A percentile compares a stretch with the other conserved stretches of the same genome.
These are phyloP conservation scores for Plumapathes pennacea DNA, from an alignment of 92 coral and sea anemone genomes.

Conservation along the genomic window DNA sequence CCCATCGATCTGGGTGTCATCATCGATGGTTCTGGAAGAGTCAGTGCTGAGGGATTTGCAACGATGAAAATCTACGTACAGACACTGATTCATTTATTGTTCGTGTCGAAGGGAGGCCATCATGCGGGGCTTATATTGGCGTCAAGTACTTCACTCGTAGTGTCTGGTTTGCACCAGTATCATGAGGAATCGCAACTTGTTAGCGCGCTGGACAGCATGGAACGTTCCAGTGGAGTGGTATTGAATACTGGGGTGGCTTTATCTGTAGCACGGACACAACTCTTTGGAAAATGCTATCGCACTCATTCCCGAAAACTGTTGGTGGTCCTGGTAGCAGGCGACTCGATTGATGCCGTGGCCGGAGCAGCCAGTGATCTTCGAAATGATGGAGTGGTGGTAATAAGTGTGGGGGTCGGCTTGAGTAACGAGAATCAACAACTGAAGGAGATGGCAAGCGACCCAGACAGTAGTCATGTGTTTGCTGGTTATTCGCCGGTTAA, in stretches of 20 bases:
- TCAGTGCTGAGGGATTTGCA: too few relatives aligned
- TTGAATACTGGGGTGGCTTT: slow-evolving; percentile 73
- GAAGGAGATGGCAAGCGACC: slow-evolving; percentile 77
- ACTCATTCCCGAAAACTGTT: slow-evolving; percentile 54
- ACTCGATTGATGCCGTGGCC: slow-evolving; percentile 57
- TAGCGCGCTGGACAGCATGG: slow-evolving; percentile 13
- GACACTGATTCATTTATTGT: too few relatives aligned
- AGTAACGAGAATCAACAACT: slow-evolving; percentile 37
- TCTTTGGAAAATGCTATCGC: slow-evolving; percentile 54
- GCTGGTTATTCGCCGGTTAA: slow-evolving; percentile 47
- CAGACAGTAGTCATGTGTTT: slow-evolving; percentile 73
- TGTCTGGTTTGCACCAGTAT: slow-evolving; percentile 29
- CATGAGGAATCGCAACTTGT: slow-evolving; percentile 6
- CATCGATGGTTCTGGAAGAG: too few relatives aligned
- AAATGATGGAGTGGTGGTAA: slow-evolving; percentile 69
- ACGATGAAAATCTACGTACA: too few relatives aligned
- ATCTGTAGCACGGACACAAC: slow-evolving; percentile 37
- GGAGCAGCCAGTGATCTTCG: slow-evolving; percentile 70
- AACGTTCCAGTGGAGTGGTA: slow-evolving; percentile 54
- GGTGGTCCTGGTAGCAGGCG: slow-evolving; percentile 65
- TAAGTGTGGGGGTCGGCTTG: slow-evolving; percentile 66
- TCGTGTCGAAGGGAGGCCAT: slow-evolving; percentile 23
- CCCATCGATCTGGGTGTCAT: too few relatives aligned
- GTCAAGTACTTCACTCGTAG: slow-evolving; percentile 9
- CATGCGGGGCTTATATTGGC: slow-evolving; percentile 60